Evolutionary conservation across 2,888 invertebrate genomes (phyloP).

Genomic region (Hymenopus coronatus): DNA sequence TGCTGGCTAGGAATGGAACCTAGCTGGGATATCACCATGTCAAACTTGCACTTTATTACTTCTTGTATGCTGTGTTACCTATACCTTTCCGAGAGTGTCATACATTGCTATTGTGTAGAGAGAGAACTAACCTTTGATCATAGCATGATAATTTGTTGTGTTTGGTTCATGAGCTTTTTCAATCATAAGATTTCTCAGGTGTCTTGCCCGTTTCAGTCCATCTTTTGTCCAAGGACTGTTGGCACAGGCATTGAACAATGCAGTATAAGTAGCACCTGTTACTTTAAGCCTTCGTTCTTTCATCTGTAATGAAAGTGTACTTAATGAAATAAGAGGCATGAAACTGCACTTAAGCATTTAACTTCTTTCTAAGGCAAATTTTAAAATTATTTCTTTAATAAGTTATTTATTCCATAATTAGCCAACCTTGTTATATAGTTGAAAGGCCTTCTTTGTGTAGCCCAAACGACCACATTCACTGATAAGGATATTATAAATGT

Average conservation of each 20-base stretch:
- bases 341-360: neutral
- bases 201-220: slow-evolving; percentile 65
- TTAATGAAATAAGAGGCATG: neutral
- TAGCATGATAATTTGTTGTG: slow-evolving; percentile 75
- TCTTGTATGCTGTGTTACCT: too few species aligned
- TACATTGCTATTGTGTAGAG: neutral
- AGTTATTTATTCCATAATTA: too few species aligned
- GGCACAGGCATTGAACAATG: slow-evolving; percentile 84
- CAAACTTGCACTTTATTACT: too few species aligned
- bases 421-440: slow-evolving; percentile 64
- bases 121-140: slow-evolving; percentile 65
- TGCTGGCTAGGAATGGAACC: too few species aligned
- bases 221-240: slow-evolving; percentile 68
- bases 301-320: slow-evolving; percentile 55
- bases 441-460: slow-evolving; percentile 81
- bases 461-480: slow-evolving; percentile 80
- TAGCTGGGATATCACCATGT: too few species aligned
- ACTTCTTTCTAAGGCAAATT: neutral
- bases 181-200: slow-evolving; percentile 65
- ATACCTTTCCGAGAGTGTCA: too few species aligned
- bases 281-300: slow-evolving; percentile 67
- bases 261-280: slow-evolving; percentile 74
- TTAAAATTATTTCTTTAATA: neutral
- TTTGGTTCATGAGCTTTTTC: slow-evolving; percentile 69
- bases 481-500: slow-evolving; percentile 80